Percentiles rank a stretch among this genome's conserved stretches.
phyloP scores from a whole-genome alignment of 1,140 invertebrate genomes.

The Drosophila sp. region DNA sequence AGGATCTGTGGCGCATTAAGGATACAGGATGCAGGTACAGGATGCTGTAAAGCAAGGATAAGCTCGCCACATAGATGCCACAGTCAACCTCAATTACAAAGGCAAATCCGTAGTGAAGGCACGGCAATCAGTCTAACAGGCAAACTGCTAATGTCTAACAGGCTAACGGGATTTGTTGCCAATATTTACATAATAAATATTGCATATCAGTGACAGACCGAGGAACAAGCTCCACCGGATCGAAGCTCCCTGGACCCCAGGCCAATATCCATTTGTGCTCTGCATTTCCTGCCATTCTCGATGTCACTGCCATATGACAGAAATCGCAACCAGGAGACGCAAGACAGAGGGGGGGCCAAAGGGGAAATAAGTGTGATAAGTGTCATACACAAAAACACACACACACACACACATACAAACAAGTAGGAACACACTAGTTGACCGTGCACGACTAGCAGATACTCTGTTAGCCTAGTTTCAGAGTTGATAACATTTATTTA shows the following conservation, averaged over 20 bases:
- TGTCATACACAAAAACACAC: slow-evolving; percentile 25
- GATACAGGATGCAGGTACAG: slow-evolving; percentile 54
- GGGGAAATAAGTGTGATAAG: slow-evolving; percentile 49
- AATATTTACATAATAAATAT: slow-evolving; percentile 82
- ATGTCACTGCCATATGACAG: slow-evolving; percentile 41
- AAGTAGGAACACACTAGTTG: background rate
- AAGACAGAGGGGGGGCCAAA: background rate
- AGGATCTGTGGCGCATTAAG: slow-evolving; percentile 59
- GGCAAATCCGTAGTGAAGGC: slow-evolving; percentile 25
- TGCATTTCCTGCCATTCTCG: slow-evolving; percentile 27
- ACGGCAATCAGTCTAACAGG: slow-evolving; percentile 54
- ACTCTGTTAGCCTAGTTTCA: too few species aligned
- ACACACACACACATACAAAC: background rate
- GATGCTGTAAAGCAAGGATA: slow-evolving; percentile 40
- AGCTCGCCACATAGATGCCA: slow-evolving; percentile 11
- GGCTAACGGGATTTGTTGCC: slow-evolving; percentile 66
- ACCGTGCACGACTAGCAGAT: background rate
- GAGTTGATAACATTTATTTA: too few species aligned
- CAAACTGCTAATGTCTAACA: slow-evolving; percentile 19
- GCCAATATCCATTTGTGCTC: slow-evolving; percentile 40
- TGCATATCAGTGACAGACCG: slow-evolving; percentile 60
- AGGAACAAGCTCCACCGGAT: slow-evolving; percentile 8
- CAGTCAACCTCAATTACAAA: slow-evolving; percentile 44
- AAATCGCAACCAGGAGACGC: slow-evolving; percentile 24
- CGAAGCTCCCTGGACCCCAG: slow-evolving; percentile 8